phyloP scores from a whole-genome alignment of 2,797 vertebrate species.

The Hapalemur alaotrensis region DNA sequence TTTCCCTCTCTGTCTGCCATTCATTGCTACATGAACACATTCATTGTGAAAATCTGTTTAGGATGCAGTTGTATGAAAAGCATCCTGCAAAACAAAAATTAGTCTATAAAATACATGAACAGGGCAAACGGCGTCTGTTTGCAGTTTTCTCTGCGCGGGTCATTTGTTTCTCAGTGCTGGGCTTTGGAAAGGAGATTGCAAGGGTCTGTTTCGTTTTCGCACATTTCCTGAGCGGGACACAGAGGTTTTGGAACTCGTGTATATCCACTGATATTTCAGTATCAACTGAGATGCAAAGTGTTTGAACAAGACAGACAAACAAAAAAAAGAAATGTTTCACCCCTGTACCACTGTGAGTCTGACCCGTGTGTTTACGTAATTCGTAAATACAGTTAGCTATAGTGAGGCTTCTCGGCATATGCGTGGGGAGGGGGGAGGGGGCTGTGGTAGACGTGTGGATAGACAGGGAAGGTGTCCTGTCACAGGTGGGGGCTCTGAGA shows the following conservation, averaged over 20 bases:
- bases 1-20: neutral
- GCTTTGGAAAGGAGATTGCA: neutral
- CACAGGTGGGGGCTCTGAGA: neutral
- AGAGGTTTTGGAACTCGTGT: neutral
- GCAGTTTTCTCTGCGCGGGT: neutral
- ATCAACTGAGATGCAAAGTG: neutral
- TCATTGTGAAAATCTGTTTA: neutral
- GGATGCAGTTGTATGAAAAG: slow-evolving; percentile 34
- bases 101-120: neutral
- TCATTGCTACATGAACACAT: neutral
- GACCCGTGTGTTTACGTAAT: neutral
- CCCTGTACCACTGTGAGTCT: neutral
- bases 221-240: neutral
- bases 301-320: neutral
- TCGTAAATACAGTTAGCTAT: neutral
- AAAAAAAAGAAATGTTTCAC: neutral
- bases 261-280: neutral
- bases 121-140: neutral
- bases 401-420: neutral
- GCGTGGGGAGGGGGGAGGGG: neutral
- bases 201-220: neutral
- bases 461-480: neutral
- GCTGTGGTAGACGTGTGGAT: neutral
- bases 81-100: slow-evolving; percentile 48
- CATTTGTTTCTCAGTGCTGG: neutral